phyloP scores from a whole-genome alignment of 2,113 vertebrate genomes.

The Etheostoma cragini region DNA sequence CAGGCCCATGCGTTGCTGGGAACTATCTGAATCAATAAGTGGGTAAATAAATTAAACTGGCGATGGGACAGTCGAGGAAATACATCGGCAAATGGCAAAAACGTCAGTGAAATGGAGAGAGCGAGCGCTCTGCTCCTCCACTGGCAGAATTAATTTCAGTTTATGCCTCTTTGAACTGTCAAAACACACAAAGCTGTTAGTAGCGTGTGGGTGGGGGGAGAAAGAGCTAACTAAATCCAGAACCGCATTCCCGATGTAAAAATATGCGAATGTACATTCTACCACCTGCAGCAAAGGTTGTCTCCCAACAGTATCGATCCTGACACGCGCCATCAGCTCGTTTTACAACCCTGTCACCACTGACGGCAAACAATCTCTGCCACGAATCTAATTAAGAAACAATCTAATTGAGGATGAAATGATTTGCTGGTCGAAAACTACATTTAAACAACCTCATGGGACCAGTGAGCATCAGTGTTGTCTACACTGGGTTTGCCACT shows the following conservation, averaged over 20 bases:
- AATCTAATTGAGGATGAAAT: constrained; percentile 45
- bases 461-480: constrained; percentile 23
- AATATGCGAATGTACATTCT: constrained; percentile 31
- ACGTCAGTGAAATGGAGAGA: constrained; percentile 33
- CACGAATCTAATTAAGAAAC: constrained; percentile 51
- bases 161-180: constrained; percentile 42
- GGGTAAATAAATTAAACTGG: constrained; percentile 59
- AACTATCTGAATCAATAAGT: constrained; percentile 66
- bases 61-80: constrained; percentile 41
- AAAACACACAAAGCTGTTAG: constrained; percentile 19
- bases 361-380: constrained; percentile 32
- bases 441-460: constrained; percentile 7
- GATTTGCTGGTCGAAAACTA: constrained; percentile 16
- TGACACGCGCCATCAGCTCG: neutral
- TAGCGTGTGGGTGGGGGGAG: neutral
- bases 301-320: constrained; percentile 18
- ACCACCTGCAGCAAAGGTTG: constrained; percentile 41
- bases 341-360: constrained; percentile 21
- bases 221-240: constrained; percentile 17
- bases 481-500: neutral
- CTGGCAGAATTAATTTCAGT: constrained; percentile 42
- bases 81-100: constrained; percentile 33
- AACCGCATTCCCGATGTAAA: constrained; percentile 20
- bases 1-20: constrained; percentile 44
- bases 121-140: neutral